Percentiles rank a stretch among this genome's conserved stretches.
These are phyloP conservation scores for Andrena bicolor DNA, from an alignment of 2,888 invertebrate genomes.

Conservation along the genomic window DNA sequence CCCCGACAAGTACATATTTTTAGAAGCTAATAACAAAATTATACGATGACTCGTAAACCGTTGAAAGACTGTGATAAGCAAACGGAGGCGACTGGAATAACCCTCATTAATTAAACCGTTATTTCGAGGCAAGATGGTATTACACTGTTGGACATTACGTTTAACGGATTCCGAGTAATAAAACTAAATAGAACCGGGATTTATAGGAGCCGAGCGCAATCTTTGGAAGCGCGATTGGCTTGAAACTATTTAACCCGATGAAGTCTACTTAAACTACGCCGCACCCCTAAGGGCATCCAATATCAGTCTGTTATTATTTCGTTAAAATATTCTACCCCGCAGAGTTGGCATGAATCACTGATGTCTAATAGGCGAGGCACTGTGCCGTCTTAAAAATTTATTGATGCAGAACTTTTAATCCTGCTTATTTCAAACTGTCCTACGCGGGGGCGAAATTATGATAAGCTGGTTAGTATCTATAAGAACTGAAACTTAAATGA, in stretches of 20 bases:
- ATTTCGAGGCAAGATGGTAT: constrained; percentile 12
- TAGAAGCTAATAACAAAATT: not conserved
- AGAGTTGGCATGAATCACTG: not conserved
- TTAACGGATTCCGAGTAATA: constrained; percentile 43
- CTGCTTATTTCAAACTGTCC: not conserved
- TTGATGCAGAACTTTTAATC: not conserved
- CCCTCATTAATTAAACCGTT: constrained; percentile 25
- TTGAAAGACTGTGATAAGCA: constrained; percentile 5
- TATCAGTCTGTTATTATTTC: constrained; percentile 4
- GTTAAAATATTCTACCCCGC: not conserved
- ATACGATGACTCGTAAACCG: not conserved
- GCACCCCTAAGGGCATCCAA: not conserved
- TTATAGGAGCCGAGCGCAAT: constrained; percentile 44
- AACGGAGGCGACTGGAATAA: not conserved
- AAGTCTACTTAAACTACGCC: constrained; percentile 27
- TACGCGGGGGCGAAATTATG: too few relatives aligned
- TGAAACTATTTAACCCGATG: constrained; percentile 30
- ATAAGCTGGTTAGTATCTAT: too few relatives aligned
- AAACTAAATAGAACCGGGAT: constrained; percentile 60
- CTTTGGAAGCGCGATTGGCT: constrained; percentile 13
- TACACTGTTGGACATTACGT: constrained; percentile 5
- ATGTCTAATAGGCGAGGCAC: not conserved
- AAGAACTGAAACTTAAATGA: too few relatives aligned
- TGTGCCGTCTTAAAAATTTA: not conserved
- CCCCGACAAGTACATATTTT: too few relatives aligned